Evolutionary conservation across 2,888 invertebrate species (phyloP).

Genomic region (Scaptomyza reducta): DNA sequence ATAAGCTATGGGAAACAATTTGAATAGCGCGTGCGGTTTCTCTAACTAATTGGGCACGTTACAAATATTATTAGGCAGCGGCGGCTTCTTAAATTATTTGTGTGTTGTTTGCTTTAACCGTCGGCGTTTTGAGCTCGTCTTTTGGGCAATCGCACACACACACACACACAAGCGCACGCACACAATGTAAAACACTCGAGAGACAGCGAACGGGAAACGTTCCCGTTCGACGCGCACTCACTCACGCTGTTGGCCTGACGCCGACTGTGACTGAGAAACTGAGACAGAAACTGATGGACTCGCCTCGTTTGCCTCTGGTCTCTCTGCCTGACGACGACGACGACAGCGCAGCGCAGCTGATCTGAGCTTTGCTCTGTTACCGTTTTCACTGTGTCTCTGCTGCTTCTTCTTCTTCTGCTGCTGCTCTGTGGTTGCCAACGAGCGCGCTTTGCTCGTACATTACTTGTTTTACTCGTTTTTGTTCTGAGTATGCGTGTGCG

Average conservation of each 20-base stretch:
- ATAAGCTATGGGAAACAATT: background rate
- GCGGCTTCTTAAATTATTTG: conserved; percentile 3
- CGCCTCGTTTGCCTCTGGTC: conserved; percentile 40
- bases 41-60: conserved; percentile 11
- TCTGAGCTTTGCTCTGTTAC: conserved; percentile 46
- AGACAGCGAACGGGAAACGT: conserved; percentile 60
- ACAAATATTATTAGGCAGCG: conserved; percentile 9
- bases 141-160: conserved; percentile 27
- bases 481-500: conserved; percentile 5
- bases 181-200: conserved; percentile 23
- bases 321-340: conserved; percentile 27
- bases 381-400: conserved; percentile 5
- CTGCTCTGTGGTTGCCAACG: conserved; percentile 44
- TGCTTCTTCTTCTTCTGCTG: conserved; percentile 15
- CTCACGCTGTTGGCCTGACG: conserved; percentile 76
- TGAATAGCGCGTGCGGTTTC: conserved; percentile 24
- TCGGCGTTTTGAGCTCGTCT: conserved; percentile 45
- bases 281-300: conserved; percentile 55
- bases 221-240: conserved; percentile 77
- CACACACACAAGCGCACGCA: background rate
- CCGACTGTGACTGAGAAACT: conserved; percentile 74
- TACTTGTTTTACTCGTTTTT: conserved; percentile 38
- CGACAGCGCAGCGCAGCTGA: conserved; percentile 44
- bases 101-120: conserved; percentile 24
- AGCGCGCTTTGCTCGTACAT: conserved; percentile 46